Evolutionary conservation across 53 echinoderm and acorn worm genomes (phyloP).

Genomic region (Crossaster papposus): DNA sequence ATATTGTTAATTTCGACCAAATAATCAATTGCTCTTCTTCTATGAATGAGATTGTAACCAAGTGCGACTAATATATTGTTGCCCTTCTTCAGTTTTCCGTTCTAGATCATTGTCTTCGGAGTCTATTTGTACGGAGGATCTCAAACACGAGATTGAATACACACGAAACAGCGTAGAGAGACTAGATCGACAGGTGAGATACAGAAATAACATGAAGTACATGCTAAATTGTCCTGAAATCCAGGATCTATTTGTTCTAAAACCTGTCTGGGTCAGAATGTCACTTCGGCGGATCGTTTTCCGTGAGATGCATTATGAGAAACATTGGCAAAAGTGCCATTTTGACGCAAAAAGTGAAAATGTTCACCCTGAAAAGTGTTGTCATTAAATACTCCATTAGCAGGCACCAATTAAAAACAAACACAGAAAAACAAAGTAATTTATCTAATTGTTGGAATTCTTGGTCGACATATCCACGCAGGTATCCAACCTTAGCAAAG

Average conservation of each 20-base stretch:
- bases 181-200: conserved; percentile 90
- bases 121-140: conserved; percentile 88
- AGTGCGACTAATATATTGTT: background rate
- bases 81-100: conserved; percentile 17
- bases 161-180: conserved; percentile 95
- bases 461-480: conserved; percentile 19
- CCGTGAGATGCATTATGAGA: too few relatives aligned
- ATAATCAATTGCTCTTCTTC: too few relatives aligned
- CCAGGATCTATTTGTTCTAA: too few relatives aligned
- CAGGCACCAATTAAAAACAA: too few relatives aligned
- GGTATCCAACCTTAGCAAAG: conserved; percentile 91
- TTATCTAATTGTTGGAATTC: background rate
- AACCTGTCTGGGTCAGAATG: too few relatives aligned
- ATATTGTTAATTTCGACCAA: too few relatives aligned
- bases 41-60: too few relatives aligned
- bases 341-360: background rate
- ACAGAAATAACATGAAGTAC: background rate
- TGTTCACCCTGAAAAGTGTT: background rate
- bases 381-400: too few relatives aligned
- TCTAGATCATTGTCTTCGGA: conserved; percentile 85
- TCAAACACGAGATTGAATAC: conserved; percentile 91
- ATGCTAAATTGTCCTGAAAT: too few relatives aligned
- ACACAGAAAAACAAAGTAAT: background rate
- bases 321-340: background rate
- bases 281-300: too few relatives aligned